Conservation (phyloP, 2,888 invertebrate genomes). For the Agrotis puta region DNA sequence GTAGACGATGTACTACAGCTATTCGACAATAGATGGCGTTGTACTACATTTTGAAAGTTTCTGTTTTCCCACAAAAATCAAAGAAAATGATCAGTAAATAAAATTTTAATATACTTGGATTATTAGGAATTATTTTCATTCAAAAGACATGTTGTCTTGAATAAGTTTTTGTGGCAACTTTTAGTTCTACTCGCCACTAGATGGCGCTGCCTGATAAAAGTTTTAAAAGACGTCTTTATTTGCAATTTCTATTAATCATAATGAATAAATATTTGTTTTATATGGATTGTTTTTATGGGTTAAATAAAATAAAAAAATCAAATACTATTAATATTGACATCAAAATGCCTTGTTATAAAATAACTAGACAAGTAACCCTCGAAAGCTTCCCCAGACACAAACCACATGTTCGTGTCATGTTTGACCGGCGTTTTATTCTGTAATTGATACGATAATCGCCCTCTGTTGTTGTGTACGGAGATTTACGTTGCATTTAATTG, state of each 20-base stretch:
- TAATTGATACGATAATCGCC: slow-evolving; percentile 83
- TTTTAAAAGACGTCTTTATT: neutral
- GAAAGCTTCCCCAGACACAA: slow-evolving; percentile 72
- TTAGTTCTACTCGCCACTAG: slow-evolving; percentile 27
- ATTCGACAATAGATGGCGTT: slow-evolving; percentile 66
- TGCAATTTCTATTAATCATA: no score
- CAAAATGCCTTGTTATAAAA: neutral
- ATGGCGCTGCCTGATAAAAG: slow-evolving; percentile 12
- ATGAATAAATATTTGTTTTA: neutral
- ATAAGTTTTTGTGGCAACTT: no score
- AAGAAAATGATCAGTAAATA: neutral
- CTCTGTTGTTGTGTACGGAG: slow-evolving; percentile 75
- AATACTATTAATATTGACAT: neutral
- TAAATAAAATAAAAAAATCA: no score
- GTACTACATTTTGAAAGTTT: accelerated
- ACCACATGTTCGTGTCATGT: slow-evolving; percentile 75
- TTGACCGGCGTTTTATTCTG: slow-evolving; percentile 69
- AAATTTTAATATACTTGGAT: no score
- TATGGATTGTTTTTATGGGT: no score
- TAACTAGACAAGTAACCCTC: slow-evolving; percentile 43
- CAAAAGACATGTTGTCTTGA: no score
- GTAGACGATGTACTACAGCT: slow-evolving; percentile 39
- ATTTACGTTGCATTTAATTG: slow-evolving; percentile 68
- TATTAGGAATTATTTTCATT: no score
- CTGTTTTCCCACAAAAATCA: no score